These are phyloP conservation scores for Leucophenga montana DNA, from an alignment of 2,888 invertebrate genomes.

Conservation along the genomic window DNA sequence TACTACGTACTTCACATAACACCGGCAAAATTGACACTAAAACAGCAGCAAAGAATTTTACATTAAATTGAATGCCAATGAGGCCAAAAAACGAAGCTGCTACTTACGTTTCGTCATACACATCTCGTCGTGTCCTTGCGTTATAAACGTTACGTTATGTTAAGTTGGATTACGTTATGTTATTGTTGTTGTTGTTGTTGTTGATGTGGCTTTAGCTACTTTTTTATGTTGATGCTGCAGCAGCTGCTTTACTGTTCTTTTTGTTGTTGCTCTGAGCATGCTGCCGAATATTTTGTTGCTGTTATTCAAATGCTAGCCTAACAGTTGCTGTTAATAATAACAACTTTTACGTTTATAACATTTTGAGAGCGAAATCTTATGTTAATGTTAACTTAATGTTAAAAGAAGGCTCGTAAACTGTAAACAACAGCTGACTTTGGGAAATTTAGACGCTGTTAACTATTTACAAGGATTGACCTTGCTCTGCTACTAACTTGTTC, in stretches of 20 bases:
- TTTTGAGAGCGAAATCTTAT: neutral
- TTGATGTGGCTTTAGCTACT: no score
- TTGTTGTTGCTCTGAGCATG: no score
- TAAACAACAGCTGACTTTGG: neutral
- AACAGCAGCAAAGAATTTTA: conserved; percentile 36
- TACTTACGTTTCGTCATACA: no score
- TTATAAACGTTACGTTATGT: no score
- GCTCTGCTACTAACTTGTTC: no score
- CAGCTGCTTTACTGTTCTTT: conserved; percentile 13
- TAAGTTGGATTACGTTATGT: conserved; percentile 31
- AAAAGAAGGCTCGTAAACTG: neutral
- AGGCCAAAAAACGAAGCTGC: conserved; percentile 30
- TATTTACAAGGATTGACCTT: no score
- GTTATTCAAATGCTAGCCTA: no score
- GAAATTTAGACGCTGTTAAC: neutral
- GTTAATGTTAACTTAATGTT: neutral
- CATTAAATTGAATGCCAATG: conserved; percentile 34
- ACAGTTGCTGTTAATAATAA: neutral
- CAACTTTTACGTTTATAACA: neutral
- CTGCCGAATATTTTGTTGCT: no score
- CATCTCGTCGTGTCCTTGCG: no score
- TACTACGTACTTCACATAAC: conserved; percentile 48
- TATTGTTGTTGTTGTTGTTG: conserved; percentile 15
- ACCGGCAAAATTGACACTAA: conserved; percentile 65
- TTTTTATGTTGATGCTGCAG: conserved; percentile 43